A percentile compares a stretch with the other conserved stretches of the same genome.
Evolutionary conservation across 2,113 vertebrate species (phyloP).

Genomic region (Podilymbus podiceps): DNA sequence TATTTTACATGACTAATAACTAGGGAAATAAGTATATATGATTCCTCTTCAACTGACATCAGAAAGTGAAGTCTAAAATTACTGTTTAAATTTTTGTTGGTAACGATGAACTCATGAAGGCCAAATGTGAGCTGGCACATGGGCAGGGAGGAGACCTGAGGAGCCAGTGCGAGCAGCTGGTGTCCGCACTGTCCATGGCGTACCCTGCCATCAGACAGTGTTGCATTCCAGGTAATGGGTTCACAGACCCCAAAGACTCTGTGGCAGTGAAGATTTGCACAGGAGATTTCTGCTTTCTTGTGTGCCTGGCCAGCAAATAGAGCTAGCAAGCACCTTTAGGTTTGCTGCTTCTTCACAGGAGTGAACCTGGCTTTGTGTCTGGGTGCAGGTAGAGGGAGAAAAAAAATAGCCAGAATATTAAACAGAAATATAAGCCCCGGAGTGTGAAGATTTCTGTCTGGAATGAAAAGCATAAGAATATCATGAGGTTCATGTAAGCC

Average conservation of each 20-base stretch:
- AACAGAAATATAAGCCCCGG: neutral
- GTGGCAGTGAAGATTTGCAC: neutral
- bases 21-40: neutral
- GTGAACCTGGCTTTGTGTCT: neutral
- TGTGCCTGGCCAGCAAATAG: neutral
- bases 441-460: neutral
- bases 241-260: neutral
- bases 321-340: neutral
- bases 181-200: fast-evolving
- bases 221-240: neutral
- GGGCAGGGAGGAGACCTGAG: neutral
- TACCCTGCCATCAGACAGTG: neutral
- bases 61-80: neutral
- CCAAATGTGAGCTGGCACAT: neutral
- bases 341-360: neutral
- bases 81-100: neutral
- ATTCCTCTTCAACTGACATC: neutral
- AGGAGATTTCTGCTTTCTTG: neutral
- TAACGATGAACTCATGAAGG: neutral
- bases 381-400: neutral
- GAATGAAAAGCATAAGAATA: neutral
- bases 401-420: neutral
- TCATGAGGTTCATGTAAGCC: neutral
- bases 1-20: neutral
- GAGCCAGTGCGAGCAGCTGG: neutral